phyloP scores from a whole-genome alignment of 2,888 invertebrate species.

The Lobophora halterata region DNA sequence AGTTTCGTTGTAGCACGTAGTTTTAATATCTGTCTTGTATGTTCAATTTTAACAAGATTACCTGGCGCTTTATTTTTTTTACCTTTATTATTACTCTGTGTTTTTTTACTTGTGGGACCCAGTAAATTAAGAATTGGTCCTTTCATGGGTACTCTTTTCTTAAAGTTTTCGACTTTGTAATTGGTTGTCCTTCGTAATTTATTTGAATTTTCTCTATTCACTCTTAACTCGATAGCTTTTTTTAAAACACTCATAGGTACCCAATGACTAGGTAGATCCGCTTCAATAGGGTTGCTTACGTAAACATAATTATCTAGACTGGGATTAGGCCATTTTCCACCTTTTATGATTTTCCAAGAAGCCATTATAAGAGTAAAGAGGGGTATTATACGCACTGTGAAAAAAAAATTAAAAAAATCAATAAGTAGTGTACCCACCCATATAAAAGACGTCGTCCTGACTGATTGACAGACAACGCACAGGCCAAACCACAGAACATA shows the following conservation, averaged over 20 bases:
- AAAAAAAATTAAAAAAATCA: too few species aligned
- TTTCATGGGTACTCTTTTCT: too few species aligned
- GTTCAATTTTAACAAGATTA: neutral
- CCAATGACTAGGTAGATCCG: slow-evolving; percentile 51
- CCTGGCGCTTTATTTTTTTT: neutral
- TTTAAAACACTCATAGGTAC: slow-evolving; percentile 46
- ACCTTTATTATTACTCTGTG: neutral
- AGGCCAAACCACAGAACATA: too few species aligned
- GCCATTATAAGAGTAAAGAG: slow-evolving; percentile 32
- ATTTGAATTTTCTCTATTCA: too few species aligned
- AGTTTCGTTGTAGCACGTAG: too few species aligned
- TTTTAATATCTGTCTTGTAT: too few species aligned
- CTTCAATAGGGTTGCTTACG: slow-evolving; percentile 51
- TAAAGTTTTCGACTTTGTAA: too few species aligned
- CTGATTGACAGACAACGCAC: too few species aligned
- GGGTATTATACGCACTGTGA: slow-evolving; percentile 44
- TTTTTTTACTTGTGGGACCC: neutral
- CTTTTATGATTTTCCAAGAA: slow-evolving; percentile 29
- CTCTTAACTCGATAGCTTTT: slow-evolving; percentile 43
- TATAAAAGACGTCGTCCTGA: too few species aligned
- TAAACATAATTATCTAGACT: slow-evolving; percentile 36
- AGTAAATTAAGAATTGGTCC: slow-evolving; percentile 1
- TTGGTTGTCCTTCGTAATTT: too few species aligned
- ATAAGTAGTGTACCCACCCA: too few species aligned
- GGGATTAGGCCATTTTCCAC: slow-evolving; percentile 35